phyloP scores from a whole-genome alignment of 2,888 invertebrate species.

The Synergus itoensis region DNA sequence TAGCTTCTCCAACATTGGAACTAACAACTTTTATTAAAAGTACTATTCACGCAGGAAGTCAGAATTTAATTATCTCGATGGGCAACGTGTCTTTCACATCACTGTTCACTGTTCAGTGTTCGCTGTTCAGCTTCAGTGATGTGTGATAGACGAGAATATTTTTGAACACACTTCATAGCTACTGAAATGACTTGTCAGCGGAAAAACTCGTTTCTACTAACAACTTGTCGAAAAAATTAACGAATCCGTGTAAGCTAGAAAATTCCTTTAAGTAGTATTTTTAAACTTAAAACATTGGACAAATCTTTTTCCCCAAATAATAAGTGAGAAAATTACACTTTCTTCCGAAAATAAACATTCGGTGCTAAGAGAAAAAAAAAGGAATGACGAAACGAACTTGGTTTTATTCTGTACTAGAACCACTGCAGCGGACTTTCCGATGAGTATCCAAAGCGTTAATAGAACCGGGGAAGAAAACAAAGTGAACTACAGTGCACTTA shows the following conservation, averaged over 20 bases:
- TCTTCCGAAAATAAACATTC: neutral
- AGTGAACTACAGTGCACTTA: constrained; percentile 2
- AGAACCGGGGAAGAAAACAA: neutral
- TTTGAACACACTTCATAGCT: neutral
- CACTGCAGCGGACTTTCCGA: neutral
- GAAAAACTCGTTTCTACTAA: neutral
- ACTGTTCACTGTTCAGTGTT: neutral
- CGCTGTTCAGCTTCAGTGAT: neutral
- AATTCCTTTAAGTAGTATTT: neutral
- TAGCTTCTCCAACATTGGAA: too few species aligned
- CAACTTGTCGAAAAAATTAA: neutral
- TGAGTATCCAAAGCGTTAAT: neutral
- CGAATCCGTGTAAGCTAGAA: neutral
- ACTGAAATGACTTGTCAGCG: neutral
- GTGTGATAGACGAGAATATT: constrained; percentile 1
- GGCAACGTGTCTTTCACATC: neutral
- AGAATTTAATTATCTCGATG: neutral
- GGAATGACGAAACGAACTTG: neutral
- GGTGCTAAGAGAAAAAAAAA: neutral
- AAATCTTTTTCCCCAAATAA: neutral
- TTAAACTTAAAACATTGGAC: too few species aligned
- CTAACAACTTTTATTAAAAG: too few species aligned
- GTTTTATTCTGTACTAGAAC: neutral
- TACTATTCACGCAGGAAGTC: neutral
- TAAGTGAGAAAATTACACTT: neutral